Evolutionary conservation across 2,888 invertebrate species (phyloP).

Genomic region (Hylaea fasciaria): DNA sequence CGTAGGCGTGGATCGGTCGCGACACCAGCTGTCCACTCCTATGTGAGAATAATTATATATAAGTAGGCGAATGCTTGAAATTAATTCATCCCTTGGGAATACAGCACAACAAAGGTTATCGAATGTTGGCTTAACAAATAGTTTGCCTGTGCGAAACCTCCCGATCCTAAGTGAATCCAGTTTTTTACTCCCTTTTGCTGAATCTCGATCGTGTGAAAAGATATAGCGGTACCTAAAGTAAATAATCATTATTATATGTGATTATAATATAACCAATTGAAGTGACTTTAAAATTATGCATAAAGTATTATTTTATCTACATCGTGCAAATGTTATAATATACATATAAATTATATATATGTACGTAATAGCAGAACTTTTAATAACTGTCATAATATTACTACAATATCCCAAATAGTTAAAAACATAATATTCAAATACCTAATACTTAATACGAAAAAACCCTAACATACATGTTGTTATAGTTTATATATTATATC

Average conservation of each 20-base stretch:
- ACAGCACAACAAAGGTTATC: background rate
- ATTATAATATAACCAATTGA: background rate
- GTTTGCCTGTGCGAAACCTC: background rate
- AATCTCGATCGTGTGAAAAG: slow-evolving; percentile 17
- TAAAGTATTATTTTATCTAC: background rate
- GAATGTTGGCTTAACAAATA: background rate
- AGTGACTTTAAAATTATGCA: slow-evolving; percentile 8
- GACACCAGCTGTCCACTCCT: slow-evolving; percentile 80
- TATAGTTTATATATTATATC: background rate
- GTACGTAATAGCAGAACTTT: background rate
- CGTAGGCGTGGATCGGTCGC: slow-evolving; percentile 83
- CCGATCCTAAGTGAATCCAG: background rate
- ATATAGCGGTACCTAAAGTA: background rate
- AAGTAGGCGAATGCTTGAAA: slow-evolving; percentile 33
- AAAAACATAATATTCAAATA: background rate
- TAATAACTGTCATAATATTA: background rate
- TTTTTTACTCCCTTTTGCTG: slow-evolving; percentile 9
- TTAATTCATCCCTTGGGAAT: slow-evolving; percentile 13
- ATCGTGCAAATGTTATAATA: background rate
- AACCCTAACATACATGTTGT: background rate
- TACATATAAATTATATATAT: too few relatives aligned
- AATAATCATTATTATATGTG: background rate
- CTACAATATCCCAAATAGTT: too few relatives aligned
- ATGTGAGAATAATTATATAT: slow-evolving; percentile 62
- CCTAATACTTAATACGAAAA: too few relatives aligned